These are phyloP conservation scores for Sycophaga agraensis DNA, from an alignment of 1,140 invertebrate genomes.

Conservation along the genomic window DNA sequence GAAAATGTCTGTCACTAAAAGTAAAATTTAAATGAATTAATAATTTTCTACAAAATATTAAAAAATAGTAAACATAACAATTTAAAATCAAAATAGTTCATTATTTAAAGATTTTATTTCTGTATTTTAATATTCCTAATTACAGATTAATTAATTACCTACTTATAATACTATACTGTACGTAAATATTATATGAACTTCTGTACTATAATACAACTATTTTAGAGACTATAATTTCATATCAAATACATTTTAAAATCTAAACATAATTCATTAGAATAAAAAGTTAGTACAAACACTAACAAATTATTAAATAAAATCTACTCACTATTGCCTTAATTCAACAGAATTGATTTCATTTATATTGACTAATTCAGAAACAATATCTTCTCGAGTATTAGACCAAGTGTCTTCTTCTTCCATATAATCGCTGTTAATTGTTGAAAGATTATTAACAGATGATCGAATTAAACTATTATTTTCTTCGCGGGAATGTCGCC, in stretches of 20 bases:
- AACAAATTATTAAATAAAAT: too few relatives aligned
- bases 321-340: constrained; percentile 32
- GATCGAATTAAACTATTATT: constrained; percentile 45
- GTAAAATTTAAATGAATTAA: not conserved
- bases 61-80: not conserved
- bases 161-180: too few relatives aligned
- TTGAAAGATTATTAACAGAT: constrained; percentile 33
- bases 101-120: too few relatives aligned
- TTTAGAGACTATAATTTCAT: too few relatives aligned
- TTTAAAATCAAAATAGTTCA: too few relatives aligned
- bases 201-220: too few relatives aligned
- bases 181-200: too few relatives aligned
- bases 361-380: constrained; percentile 27
- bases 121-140: too few relatives aligned
- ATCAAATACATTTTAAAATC: too few relatives aligned
- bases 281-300: too few relatives aligned
- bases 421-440: constrained; percentile 6
- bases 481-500: constrained; percentile 46
- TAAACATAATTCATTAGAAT: too few relatives aligned
- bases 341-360: constrained; percentile 32
- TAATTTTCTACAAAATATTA: not conserved
- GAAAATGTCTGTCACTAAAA: constrained; percentile 15
- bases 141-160: too few relatives aligned
- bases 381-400: constrained; percentile 34
- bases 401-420: constrained; percentile 33